These are phyloP conservation scores for Vanessa atalanta DNA, from an alignment of 1,140 invertebrate species.

Conservation along the genomic window DNA sequence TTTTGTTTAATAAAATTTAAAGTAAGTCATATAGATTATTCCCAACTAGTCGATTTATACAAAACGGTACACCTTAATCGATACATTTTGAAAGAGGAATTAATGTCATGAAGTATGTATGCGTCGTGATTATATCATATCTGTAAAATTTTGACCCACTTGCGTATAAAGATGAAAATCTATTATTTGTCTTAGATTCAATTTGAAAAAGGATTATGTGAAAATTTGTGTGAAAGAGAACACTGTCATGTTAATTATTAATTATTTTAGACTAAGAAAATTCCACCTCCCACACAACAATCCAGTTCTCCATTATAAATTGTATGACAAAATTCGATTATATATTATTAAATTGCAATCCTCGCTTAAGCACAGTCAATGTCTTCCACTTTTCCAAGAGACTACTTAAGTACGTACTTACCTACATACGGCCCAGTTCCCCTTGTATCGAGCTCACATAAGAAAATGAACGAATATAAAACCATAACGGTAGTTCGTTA, in stretches of 20 bases:
- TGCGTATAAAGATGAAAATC: neutral
- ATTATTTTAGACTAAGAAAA: neutral
- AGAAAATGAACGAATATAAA: conserved; percentile 30
- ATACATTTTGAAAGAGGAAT: no score
- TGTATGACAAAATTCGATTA: neutral
- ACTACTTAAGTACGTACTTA: conserved; percentile 42
- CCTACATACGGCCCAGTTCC: conserved; percentile 37
- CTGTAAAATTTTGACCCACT: neutral
- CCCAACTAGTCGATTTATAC: no score
- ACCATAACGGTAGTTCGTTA: conserved; percentile 11
- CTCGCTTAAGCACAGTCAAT: conserved; percentile 20
- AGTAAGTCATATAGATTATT: no score
- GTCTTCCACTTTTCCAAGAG: conserved; percentile 32
- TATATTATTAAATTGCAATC: conserved; percentile 23
- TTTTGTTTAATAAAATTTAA: no score
- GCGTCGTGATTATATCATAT: conserved; percentile 1
- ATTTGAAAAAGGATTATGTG: neutral
- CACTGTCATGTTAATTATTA: neutral
- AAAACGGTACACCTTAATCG: no score
- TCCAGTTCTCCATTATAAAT: neutral
- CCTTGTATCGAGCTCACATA: conserved; percentile 29
- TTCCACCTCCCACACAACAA: conserved; percentile 16
- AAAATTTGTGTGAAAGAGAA: neutral
- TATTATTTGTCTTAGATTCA: neutral
- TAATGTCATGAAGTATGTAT: neutral